These are phyloP conservation scores for Andrena chrysosceles DNA, from an alignment of 2,888 invertebrate species.

Conservation along the genomic window DNA sequence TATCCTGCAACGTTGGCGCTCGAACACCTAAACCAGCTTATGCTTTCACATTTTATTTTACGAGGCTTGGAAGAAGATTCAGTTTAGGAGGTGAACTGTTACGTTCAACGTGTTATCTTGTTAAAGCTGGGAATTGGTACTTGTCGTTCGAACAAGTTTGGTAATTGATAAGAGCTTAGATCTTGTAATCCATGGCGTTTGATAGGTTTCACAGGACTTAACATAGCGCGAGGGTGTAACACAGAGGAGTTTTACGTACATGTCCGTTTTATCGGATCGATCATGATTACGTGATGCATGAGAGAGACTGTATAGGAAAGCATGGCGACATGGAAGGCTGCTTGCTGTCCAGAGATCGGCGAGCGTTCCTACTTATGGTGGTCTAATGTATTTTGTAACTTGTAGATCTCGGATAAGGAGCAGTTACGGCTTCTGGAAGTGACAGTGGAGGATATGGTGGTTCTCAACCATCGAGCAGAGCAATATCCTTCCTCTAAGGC, in stretches of 20 bases:
- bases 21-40: background rate
- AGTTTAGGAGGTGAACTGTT: background rate
- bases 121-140: background rate
- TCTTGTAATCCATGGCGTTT: background rate
- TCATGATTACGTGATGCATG: conserved; percentile 22
- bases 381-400: conserved; percentile 63
- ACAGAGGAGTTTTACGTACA: background rate
- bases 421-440: conserved; percentile 55
- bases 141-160: no score
- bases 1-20: conserved; percentile 20
- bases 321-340: conserved; percentile 1
- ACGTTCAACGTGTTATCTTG: no score
- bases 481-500: background rate
- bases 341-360: conserved; percentile 29
- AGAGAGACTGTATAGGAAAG: conserved; percentile 22
- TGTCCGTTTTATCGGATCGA: background rate
- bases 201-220: background rate
- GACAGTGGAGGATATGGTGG: conserved; percentile 32
- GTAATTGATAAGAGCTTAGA: background rate
- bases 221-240: background rate
- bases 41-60: background rate
- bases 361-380: conserved; percentile 53
- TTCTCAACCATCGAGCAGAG: conserved; percentile 41
- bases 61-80: no score
- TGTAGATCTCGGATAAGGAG: conserved; percentile 61